phyloP scores from a whole-genome alignment of 2,113 vertebrate species.

The Phasianus colchicus region DNA sequence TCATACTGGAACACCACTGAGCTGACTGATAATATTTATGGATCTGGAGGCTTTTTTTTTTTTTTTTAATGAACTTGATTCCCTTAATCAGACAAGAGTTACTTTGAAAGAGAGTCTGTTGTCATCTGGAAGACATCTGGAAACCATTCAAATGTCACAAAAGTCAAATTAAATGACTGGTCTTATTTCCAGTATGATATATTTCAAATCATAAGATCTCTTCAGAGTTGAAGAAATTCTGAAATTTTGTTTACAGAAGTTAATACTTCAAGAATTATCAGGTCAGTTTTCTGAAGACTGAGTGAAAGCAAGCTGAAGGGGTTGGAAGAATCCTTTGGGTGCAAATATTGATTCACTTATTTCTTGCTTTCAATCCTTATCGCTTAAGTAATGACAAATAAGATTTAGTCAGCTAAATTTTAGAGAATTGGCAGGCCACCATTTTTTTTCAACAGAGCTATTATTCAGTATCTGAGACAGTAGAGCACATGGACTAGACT shows the following conservation, averaged over 20 bases:
- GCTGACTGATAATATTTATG: not conserved
- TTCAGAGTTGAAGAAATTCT: conserved; percentile 14
- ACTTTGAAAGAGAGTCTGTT: not conserved
- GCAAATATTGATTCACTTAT: not conserved
- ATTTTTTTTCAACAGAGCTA: not conserved
- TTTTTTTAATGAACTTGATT: not conserved
- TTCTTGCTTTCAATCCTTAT: not conserved
- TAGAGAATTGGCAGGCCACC: not conserved
- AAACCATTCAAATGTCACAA: not conserved
- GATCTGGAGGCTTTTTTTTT: not conserved
- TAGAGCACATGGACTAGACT: not conserved
- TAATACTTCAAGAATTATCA: not conserved
- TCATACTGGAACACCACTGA: not conserved
- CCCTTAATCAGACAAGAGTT: conserved; percentile 8
- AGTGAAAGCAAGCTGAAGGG: not conserved
- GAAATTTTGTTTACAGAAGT: not conserved
- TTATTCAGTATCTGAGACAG: not conserved
- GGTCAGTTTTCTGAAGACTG: not conserved
- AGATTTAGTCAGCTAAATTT: not conserved
- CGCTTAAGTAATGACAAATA: not conserved
- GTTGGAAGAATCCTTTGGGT: not conserved
- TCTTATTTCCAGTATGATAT: not conserved
- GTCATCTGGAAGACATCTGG: conserved; percentile 37
- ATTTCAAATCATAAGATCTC: not conserved
- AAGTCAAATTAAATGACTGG: conserved; percentile 38